Evolutionary conservation across 1,140 invertebrate species (phyloP).

Genomic region (Brachionus sp.): DNA sequence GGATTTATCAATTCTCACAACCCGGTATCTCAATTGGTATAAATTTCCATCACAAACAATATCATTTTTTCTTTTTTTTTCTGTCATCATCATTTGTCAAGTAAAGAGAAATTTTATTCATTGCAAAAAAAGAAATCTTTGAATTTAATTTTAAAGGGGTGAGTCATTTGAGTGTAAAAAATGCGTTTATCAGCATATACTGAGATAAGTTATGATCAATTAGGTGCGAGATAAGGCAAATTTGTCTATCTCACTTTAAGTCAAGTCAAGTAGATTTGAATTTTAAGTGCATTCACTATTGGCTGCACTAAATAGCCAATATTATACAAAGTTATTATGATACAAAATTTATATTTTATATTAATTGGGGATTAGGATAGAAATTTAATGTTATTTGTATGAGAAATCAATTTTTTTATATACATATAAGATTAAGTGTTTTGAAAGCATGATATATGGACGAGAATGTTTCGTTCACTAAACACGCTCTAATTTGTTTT

Average conservation of each 20-base stretch:
- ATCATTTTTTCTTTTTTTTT: background rate
- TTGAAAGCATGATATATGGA: background rate
- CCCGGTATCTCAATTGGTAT: background rate
- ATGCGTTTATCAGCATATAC: background rate
- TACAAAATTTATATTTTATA: background rate
- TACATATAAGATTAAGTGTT: background rate
- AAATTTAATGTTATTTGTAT: background rate
- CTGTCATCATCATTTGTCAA: background rate
- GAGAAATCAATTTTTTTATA: background rate
- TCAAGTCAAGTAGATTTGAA: background rate
- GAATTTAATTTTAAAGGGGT: too few species aligned
- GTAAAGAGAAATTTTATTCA: too few species aligned
- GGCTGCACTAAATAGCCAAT: background rate
- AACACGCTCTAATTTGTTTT: conserved; percentile 8
- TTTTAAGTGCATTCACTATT: background rate
- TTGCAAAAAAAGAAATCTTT: too few species aligned
- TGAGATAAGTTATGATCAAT: background rate
- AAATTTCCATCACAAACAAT: background rate
- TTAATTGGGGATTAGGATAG: background rate
- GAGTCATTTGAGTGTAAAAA: too few species aligned
- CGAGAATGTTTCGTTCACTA: background rate
- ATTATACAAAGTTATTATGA: background rate
- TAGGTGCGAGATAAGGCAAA: background rate
- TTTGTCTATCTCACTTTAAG: background rate
- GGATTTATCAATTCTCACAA: background rate